A percentile compares a stretch with the other conserved stretches of the same genome.
phyloP scores from a whole-genome alignment of 1,140 invertebrate genomes.

The Pseudomyrmex concolor region DNA sequence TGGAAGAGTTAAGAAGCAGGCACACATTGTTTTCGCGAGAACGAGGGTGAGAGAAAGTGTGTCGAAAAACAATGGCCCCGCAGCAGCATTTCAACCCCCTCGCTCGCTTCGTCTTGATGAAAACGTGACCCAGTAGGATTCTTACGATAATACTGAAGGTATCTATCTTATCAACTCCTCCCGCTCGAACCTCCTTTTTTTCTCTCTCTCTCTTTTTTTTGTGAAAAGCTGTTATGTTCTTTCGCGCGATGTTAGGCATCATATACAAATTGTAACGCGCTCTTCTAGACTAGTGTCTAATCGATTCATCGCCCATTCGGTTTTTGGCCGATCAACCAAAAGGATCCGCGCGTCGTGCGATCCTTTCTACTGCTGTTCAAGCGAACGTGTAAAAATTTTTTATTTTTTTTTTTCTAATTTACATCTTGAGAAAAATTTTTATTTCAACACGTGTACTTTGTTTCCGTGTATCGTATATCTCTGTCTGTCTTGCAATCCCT shows the following conservation, averaged over 20 bases:
- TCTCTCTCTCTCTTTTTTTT: neutral
- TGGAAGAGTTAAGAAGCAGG: constrained; percentile 65
- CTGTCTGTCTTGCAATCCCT: constrained; percentile 63
- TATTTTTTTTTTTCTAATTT: constrained; percentile 6
- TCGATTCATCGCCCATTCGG: no score
- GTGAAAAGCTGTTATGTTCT: neutral
- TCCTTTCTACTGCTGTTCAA: neutral
- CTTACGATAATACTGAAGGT: constrained; percentile 44
- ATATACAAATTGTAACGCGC: neutral
- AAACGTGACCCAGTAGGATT: constrained; percentile 75
- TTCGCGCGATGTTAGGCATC: constrained; percentile 7
- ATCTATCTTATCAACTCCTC: constrained; percentile 48
- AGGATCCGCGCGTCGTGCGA: neutral
- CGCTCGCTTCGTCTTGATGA: constrained; percentile 66
- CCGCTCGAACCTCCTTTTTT: neutral
- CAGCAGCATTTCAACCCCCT: constrained; percentile 17
- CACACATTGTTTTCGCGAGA: constrained; percentile 68
- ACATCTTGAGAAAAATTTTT: constrained; percentile 14
- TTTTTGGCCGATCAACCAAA: no score
- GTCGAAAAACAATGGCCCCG: constrained; percentile 75
- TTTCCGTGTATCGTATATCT: constrained; percentile 61
- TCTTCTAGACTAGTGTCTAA: no score
- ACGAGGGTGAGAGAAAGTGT: constrained; percentile 67
- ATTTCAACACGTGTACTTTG: neutral
- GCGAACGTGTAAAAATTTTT: neutral